Evolutionary conservation across 2,113 vertebrate species (phyloP), one percentile per base, ranked within the genome.

Genomic region (Aleadryas rufinucha): DNA sequence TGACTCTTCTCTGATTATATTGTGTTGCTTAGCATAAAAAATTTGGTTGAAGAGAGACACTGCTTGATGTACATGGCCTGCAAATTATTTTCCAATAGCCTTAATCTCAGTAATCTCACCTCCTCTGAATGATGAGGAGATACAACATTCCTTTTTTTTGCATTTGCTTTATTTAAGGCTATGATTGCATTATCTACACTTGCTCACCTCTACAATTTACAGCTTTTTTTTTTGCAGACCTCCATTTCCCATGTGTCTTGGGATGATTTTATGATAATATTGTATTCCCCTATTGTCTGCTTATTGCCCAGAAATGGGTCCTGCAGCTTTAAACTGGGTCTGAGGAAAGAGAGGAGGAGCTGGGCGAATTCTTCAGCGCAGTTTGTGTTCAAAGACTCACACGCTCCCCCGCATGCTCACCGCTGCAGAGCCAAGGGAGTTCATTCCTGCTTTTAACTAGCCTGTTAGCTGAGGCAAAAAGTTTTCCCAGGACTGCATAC

Each of bases 341-440:
- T 10, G 5, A 16, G 22, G 33, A 11, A 16, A 59, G 52, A 30
- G 1, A 21, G 10, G 3, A 15, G n/a, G 35, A 59, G 57, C 56
- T 6, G 2, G 23, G 23, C 3, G 7, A 35, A 16, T 37, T 35
- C n/a, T 35, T 37, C n/a, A 26, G 57, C 5, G 7, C 6, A 0
- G n/a, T 59, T 59, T 35, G 22, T 59, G 57, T 37, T 37, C 15
- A 59, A 59, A 10, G n/a, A 59, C n/a, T 57, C 56, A 11, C 33
- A 57, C 22, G 5, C 6, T 35, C 15, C 23, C 57, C 15, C 2
- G 4, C 1, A 8, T 17, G 1, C 57, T 59, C 16, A 6, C 22
- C 1, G 9, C 23, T 59, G 57, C 15, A 24, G n/a, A 59, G n/a
- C 57, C 0, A 3, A 37, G 57, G n/a, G n/a, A 59, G 23, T 6